These are phyloP conservation scores for Pelosia muscerda DNA, from an alignment of 2,888 invertebrate species.

Conservation along the genomic window DNA sequence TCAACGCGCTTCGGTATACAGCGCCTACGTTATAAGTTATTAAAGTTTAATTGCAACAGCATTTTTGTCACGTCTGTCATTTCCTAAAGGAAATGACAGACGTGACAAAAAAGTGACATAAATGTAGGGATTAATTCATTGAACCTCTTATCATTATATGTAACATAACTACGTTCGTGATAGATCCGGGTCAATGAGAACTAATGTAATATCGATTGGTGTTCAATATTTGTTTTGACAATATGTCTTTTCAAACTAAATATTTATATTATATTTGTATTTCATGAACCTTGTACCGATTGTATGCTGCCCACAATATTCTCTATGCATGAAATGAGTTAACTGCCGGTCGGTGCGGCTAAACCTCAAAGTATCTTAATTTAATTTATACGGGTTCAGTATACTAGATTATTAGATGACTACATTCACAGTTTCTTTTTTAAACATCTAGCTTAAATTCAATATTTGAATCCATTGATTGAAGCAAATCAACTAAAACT, in stretches of 20 bases:
- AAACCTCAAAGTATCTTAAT: background rate
- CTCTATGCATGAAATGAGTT: background rate
- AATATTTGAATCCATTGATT: background rate
- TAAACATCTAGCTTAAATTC: background rate
- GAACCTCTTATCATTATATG: slow-evolving; percentile 25
- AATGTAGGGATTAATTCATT: slow-evolving; percentile 23
- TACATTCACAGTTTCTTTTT: background rate
- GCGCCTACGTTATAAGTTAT: slow-evolving; percentile 13
- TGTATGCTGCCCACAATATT: background rate
- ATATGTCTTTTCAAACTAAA: slow-evolving; percentile 25
- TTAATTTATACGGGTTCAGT: background rate
- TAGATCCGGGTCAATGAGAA: slow-evolving; percentile 81
- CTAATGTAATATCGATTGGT: slow-evolving; percentile 55
- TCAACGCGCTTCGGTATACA: slow-evolving; percentile 69
- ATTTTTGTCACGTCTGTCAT: slow-evolving; percentile 12
- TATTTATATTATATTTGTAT: background rate
- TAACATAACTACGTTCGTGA: slow-evolving; percentile 58
- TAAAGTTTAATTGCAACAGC: slow-evolving; percentile 22
- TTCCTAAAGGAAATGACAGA: too few relatives aligned
- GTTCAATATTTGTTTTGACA: too few relatives aligned
- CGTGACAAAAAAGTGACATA: too few relatives aligned
- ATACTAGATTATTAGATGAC: background rate
- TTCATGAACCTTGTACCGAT: too few relatives aligned
- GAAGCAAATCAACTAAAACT: background rate
- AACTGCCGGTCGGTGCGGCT: background rate